Base-by-base conservation (phyloP, 2,797 vertebrate species). In the Protonibea diacanthus region DNA sequence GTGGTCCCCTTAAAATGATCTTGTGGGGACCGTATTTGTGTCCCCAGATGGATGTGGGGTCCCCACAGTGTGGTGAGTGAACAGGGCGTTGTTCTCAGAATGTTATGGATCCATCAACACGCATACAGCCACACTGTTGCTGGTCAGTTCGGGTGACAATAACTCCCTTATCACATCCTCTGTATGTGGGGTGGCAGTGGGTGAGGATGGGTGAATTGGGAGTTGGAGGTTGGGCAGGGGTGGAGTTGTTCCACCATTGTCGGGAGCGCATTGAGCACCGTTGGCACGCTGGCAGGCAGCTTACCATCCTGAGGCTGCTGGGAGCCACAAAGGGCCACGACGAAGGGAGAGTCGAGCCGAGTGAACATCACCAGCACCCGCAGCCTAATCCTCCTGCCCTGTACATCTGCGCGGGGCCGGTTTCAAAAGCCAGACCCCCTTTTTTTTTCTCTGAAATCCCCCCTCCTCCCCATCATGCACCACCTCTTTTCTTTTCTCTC, bases 321-420 rank as follows among this genome's bases (percentile, higher is more conserved):
- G 91, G 93, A 92, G 92, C 92, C 91, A 96, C 93, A 96, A 97
- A 96, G 93, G 93, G 76, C 88, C 38, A 80, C 83, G 20, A 92
- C 88, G 90, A 90, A 94, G 91, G 92, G 84, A 92, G 94, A 94
- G 93, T 85, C 87, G 94, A 95, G 76, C 93, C 89, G 94, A 94
- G 94, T 95, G 94, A 76, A 95, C 64, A 51, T 95, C 95, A 95
- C 94, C 92, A 90, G 95, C 94, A 94, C 92, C 77, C 79, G 49
- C 71, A 91, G 94, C 94, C 96, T 98, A 98, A 97, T 97, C 97
- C 96, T 95, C 94, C 96, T 96, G 96, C 91, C 95, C 93, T 79
- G 89, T 96, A 95, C 96, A 97, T 97, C 96, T 97, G 95, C 92
- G 91, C 95, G 88, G 91, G 94, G 93, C 91, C 93, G 81, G 94